Percentiles rank a stretch among this genome's conserved stretches.
phyloP scores from a whole-genome alignment of 2,888 invertebrate genomes.

The Lepidochitona cinerea region DNA sequence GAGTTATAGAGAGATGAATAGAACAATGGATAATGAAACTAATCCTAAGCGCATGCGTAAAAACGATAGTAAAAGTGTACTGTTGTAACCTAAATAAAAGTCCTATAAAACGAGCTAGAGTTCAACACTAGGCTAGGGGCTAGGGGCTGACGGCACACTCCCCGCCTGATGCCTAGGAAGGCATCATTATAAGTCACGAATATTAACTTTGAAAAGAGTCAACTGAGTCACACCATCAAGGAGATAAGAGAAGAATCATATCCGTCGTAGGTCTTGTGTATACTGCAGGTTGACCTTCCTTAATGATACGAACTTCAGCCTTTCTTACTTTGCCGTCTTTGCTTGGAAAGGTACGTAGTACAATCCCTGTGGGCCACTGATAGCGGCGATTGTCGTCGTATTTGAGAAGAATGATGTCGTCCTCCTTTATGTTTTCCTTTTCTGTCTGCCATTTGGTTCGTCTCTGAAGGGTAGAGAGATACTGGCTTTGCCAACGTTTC shows the following conservation, averaged over 20 bases:
- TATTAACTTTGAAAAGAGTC: too few relatives aligned
- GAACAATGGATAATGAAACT: too few relatives aligned
- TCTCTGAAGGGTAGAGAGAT: constrained; percentile 20
- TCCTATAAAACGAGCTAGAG: too few relatives aligned
- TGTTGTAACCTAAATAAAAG: too few relatives aligned
- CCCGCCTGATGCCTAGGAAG: neutral
- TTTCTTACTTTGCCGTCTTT: constrained; percentile 8
- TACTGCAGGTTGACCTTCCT: neutral
- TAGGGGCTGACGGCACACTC: neutral
- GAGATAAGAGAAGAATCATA: neutral
- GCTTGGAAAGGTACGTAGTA: constrained; percentile 7
- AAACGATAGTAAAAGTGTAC: too few relatives aligned
- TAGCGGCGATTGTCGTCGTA: constrained; percentile 4
- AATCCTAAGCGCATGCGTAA: too few relatives aligned
- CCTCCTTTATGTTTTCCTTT: neutral
- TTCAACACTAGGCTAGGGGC: too few relatives aligned
- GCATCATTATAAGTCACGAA: too few relatives aligned
- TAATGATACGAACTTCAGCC: constrained; percentile 1
- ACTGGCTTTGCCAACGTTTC: constrained; percentile 23
- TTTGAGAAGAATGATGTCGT: constrained; percentile 16
- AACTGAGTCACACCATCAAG: neutral
- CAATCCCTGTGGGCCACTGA: constrained; percentile 16
- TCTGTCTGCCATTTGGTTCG: constrained; percentile 19
- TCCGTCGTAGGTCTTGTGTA: constrained; percentile 2
- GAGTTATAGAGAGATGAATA: too few relatives aligned